Base-by-base conservation (phyloP, 2,888 invertebrate genomes). In the Helicoverpa assulta region DNA sequence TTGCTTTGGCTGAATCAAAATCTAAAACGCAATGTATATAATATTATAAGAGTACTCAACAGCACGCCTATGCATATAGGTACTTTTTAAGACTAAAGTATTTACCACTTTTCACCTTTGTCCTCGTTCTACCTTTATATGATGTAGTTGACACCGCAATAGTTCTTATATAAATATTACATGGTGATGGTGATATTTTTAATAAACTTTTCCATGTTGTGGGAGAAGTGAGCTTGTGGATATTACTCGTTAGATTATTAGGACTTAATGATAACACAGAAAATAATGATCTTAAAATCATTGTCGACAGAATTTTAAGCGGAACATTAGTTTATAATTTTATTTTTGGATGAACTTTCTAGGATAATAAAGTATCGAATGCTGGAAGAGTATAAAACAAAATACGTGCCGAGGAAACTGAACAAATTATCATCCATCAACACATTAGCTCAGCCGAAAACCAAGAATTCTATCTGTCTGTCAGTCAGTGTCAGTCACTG, bases 1-100 rank as follows among this genome's bases (percentile, higher is more conserved):
- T 84, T 14, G 93, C 80, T 87, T 96, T 96, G 1, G 78, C 73
- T 64, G 78, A 60, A 78, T 88, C 77, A 59, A 81, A 76, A 76
- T 75, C 91, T 92, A 76, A 37, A 89, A 81, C 37, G 68, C 51
- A 47, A 47, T 16, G 40, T 2, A 40, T 40, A 40, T 40, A 33
- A 33, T 26, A 33, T 33, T 33, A 4, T 14, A 40, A 14, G 12
- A 40, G 40, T 40, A 14, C 0, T 14, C 12, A 14, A 12, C 40
- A 40, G 2, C 40, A 40, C 40, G 14, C 40, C 40, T 40, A 40
- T 14, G 40, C 40, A 14, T 14, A 40, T 40, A 16, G 2, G 2
- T 40, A 3, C 16, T 14, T 43, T 47, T n/a, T 47, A n/a, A 18
- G 10, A 37, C 37, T 56, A 26, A 51, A 14, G 5, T 37, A 63